A percentile compares a stretch with the other conserved stretches of the same genome.
These are phyloP conservation scores for Chlamydotis undulata DNA, from an alignment of 2,113 vertebrate species.

Conservation along the genomic window DNA sequence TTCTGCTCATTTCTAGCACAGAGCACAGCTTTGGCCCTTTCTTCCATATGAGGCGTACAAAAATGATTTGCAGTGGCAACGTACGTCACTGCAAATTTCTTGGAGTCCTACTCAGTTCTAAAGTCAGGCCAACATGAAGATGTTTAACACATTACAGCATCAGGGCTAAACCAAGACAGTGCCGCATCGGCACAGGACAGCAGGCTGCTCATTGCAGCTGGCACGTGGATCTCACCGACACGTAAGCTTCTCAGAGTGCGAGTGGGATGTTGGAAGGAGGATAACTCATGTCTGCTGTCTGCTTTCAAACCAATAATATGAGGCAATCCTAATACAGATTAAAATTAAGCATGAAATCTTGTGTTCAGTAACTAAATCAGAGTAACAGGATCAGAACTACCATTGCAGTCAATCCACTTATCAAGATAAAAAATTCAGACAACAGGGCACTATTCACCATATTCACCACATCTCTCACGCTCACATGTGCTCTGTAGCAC, in stretches of 20 bases:
- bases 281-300: neutral
- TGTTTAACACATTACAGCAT: slow-evolving; percentile 23
- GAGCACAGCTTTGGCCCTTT: neutral
- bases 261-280: fast-evolving
- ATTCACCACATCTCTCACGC: neutral
- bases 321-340: neutral
- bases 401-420: neutral
- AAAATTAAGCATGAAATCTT: fast-evolving
- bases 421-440: neutral
- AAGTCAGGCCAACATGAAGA: neutral
- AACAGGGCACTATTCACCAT: neutral
- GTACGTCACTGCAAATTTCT: slow-evolving; percentile 27
- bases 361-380: neutral
- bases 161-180: neutral
- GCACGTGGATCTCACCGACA: neutral
- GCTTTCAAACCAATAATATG: neutral
- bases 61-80: neutral
- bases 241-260: neutral
- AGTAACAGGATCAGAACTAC: neutral
- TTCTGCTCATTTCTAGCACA: neutral
- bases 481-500: neutral
- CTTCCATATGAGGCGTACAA: neutral
- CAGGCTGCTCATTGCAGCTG: neutral
- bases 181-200: neutral
- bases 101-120: neutral